phyloP scores from a whole-genome alignment of 2,113 vertebrate species.

The Trogon surrucura region DNA sequence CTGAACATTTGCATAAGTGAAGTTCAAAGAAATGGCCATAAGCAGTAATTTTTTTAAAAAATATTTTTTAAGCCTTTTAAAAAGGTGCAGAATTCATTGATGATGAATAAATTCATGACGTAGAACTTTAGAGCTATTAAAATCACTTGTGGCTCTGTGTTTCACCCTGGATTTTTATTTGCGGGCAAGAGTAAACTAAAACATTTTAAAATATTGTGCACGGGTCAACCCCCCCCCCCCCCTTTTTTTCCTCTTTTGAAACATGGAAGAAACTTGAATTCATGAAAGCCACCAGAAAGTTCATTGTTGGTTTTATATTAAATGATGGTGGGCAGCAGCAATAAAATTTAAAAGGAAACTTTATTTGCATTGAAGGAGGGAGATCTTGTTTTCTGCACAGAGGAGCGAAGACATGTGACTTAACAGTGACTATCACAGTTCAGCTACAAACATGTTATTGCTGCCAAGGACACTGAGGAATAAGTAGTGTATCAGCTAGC shows the following conservation, averaged over 20 bases:
- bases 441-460: background rate
- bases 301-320: background rate
- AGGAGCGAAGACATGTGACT: background rate
- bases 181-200: background rate
- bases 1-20: constrained; percentile 7
- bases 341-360: background rate
- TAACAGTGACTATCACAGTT: background rate
- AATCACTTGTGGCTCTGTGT: background rate
- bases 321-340: background rate
- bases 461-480: background rate
- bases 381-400: background rate
- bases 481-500: background rate
- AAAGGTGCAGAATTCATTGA: background rate
- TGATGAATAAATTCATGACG: constrained; percentile 16
- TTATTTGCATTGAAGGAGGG: background rate
- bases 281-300: background rate
- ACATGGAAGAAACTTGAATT: background rate
- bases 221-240: background rate
- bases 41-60: background rate
- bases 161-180: background rate
- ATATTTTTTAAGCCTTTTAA: background rate
- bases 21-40: constrained; percentile 45
- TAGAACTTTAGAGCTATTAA: background rate
- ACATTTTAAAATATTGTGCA: background rate
- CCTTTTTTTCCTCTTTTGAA: background rate